These are phyloP conservation scores for Pachycephus smyrnensis DNA, from an alignment of 2,888 invertebrate species.

Conservation along the genomic window DNA sequence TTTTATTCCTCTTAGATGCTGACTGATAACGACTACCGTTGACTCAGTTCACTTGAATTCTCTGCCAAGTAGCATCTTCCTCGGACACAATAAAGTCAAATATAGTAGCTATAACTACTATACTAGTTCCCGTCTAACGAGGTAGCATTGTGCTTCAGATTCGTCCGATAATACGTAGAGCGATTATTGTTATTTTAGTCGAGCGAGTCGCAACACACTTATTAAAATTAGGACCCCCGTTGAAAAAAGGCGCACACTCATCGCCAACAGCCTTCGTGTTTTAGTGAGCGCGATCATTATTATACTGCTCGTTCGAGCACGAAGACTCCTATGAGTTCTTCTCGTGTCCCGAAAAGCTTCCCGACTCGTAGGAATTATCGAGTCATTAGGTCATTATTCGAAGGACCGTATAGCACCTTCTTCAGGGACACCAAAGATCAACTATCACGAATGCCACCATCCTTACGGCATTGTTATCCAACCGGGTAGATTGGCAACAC, in stretches of 20 bases:
- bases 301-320: conserved; percentile 31
- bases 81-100: background rate
- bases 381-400: conserved; percentile 40
- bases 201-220: conserved; percentile 38
- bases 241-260: conserved; percentile 37
- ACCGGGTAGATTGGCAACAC: background rate
- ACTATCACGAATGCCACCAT: background rate
- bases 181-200: conserved; percentile 29
- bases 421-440: background rate
- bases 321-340: conserved; percentile 27
- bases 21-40: background rate
- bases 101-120: background rate
- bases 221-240: conserved; percentile 30
- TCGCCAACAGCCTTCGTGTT: conserved; percentile 23
- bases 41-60: background rate
- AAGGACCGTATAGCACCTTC: conserved; percentile 12
- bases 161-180: conserved; percentile 22
- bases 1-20: background rate
- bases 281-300: conserved; percentile 44
- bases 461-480: background rate
- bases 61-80: background rate
- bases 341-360: conserved; percentile 18
- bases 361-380: conserved; percentile 31
- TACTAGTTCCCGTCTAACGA: background rate
- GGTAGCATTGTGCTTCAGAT: background rate